These are phyloP conservation scores for Thalassaphorura encarpata DNA, from an alignment of 1,140 invertebrate species.

Conservation along the genomic window DNA sequence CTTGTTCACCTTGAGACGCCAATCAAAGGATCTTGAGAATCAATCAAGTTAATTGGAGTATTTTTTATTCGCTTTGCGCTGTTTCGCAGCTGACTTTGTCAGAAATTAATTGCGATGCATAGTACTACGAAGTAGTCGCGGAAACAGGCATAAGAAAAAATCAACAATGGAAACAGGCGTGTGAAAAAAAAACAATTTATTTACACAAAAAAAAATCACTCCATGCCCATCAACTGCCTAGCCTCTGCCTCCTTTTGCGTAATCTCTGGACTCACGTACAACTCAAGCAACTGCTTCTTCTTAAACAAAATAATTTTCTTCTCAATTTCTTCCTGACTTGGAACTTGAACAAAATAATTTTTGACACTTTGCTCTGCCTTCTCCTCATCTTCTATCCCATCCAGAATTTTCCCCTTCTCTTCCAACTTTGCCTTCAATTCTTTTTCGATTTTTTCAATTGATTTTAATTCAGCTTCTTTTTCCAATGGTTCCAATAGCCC, in stretches of 20 bases:
- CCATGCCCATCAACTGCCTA: constrained; percentile 20
- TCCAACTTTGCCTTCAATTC: constrained; percentile 15
- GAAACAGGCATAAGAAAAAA: too few species aligned
- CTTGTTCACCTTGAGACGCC: too few species aligned
- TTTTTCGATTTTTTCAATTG: constrained; percentile 14
- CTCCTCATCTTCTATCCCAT: constrained; percentile 38
- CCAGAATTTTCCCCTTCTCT: constrained; percentile 19
- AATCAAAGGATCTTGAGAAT: too few species aligned
- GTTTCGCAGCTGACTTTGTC: too few species aligned
- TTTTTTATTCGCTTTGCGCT: too few species aligned
- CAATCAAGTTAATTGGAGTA: too few species aligned
- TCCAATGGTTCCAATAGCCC: constrained; percentile 85
- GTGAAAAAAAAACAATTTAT: too few species aligned
- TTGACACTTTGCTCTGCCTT: constrained; percentile 37
- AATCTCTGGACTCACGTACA: constrained; percentile 23
- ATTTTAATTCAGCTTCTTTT: constrained; percentile 61
- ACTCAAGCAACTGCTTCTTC: constrained; percentile 64
- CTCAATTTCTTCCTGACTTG: constrained; percentile 79
- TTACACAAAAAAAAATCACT: too few species aligned
- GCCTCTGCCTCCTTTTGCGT: constrained; percentile 17
- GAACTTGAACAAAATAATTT: constrained; percentile 64
- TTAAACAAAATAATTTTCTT: constrained; percentile 74
- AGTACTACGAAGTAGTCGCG: too few species aligned
- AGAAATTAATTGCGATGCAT: too few species aligned
- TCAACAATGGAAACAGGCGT: too few species aligned